Evolutionary conservation across 2,888 invertebrate species (phyloP), one percentile per base, ranked within the genome.

Genomic region (Acronicta psi): DNA sequence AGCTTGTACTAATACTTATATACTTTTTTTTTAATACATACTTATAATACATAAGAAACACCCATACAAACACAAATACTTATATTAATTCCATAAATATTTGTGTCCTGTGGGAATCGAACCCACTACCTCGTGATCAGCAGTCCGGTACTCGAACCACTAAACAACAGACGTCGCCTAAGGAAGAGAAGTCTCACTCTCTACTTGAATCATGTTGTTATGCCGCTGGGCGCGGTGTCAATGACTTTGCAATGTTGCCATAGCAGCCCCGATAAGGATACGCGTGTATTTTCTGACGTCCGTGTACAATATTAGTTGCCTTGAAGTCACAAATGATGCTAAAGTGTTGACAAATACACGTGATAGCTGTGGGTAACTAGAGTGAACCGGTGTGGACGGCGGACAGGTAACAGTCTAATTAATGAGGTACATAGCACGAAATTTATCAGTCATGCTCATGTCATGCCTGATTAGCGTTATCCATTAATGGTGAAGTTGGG

Each of bases 291-390:
- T 40, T 37, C 25, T 53, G 45, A 45, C 29, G 29, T 17, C 37
- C 44, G 25, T 38, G 43, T 16, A 20, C 11, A 49, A 40, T 68
- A 34, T n/a, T 8, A 36, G 17, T 46, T 41, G 34, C 71, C 65
- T 64, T 70, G 56, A 38, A 34, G 40, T 64, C n/a, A 2, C 16
- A 50, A 44, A 69, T 50, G 46, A 44, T 59, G 50, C 53, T 70
- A 69, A 70, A 50, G 45, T 36, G 36, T 56, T 54, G 43, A 44
- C 42, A 73, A 59, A 73, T 44, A 69, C 50, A 42, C 64, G 54
- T 73, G 65, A 59, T 52, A 53, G 23, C n/a, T 36, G 14, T 41
- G 6, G 9, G 31, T 20, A 69, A 74, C 65, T 52, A 20, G 74
- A 59, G 40, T n/a, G 18, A 59, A 73, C 70, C 64, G 59, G 70